Percentiles rank a stretch among this genome's conserved stretches.
phyloP scores from a whole-genome alignment of 2,113 vertebrate species.

The Lampris incognitus region DNA sequence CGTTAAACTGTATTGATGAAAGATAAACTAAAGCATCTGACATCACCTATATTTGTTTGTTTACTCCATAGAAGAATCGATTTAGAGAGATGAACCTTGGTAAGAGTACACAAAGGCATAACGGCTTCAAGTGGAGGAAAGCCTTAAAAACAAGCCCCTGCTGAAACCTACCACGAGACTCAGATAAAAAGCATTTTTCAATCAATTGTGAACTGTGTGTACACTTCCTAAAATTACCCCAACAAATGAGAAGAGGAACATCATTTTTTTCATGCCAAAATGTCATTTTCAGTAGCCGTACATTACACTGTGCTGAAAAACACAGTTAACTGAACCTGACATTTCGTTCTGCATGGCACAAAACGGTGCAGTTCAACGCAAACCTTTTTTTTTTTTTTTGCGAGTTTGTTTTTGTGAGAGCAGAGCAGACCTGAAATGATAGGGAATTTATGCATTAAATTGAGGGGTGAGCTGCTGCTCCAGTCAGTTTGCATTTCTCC shows the following conservation, averaged over 20 bases:
- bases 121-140: neutral
- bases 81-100: no score
- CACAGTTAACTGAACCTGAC: no score
- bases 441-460: constrained; percentile 45
- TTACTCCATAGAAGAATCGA: neutral
- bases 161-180: neutral
- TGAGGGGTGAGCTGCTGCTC: constrained; percentile 25
- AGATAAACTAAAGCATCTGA: neutral
- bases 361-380: no score
- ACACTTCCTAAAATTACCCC: neutral
- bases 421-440: constrained; percentile 25
- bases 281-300: no score
- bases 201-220: neutral
- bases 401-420: neutral
- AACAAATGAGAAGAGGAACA: neutral
- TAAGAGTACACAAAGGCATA: no score
- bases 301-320: no score
- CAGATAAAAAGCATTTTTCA: neutral
- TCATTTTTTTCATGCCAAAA: no score
- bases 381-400: no score
- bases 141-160: neutral
- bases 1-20: neutral
- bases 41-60: neutral
- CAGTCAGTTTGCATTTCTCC: constrained; percentile 48
- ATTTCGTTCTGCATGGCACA: no score